A percentile compares a stretch with the other conserved stretches of the same genome.
phyloP scores from a whole-genome alignment of 1,140 invertebrate genomes.

The Drosophila mayri region DNA sequence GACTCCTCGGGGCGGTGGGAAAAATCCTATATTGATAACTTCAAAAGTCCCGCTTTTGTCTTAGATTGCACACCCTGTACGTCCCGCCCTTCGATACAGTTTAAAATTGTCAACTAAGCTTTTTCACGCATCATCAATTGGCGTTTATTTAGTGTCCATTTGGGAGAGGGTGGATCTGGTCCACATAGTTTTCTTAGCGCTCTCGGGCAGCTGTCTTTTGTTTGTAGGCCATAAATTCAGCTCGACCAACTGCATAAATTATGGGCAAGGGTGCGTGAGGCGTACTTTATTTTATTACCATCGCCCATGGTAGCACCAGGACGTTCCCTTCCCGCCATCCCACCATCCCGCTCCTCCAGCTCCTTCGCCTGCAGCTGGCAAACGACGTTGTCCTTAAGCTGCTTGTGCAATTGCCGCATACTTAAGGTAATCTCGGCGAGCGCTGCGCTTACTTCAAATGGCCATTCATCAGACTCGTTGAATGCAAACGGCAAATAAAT shows the following conservation, averaged over 20 bases:
- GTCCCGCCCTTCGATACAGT: conserved; percentile 56
- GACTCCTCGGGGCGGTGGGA: conserved; percentile 23
- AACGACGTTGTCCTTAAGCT: conserved; percentile 59
- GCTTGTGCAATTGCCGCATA: conserved; percentile 82
- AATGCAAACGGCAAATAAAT: conserved; percentile 83
- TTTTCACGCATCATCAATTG: conserved; percentile 81
- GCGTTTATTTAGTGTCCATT: conserved; percentile 74
- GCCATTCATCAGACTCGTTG: conserved; percentile 81
- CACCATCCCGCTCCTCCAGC: not conserved
- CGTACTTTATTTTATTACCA: conserved; percentile 69
- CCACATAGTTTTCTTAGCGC: conserved; percentile 58
- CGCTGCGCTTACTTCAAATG: conserved; percentile 80
- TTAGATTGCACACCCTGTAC: conserved; percentile 3
- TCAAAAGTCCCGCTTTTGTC: conserved; percentile 22
- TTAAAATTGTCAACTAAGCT: conserved; percentile 79
- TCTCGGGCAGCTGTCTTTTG: conserved; percentile 69
- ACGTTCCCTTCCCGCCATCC: not conserved
- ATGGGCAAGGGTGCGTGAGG: conserved; percentile 67
- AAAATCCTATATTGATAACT: conserved; percentile 41
- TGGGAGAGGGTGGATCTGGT: conserved; percentile 36
- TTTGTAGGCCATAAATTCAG: conserved; percentile 78
- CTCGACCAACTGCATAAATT: conserved; percentile 68
- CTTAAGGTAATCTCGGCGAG: conserved; percentile 81
- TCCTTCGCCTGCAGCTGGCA: conserved; percentile 13
- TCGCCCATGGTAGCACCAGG: conserved; percentile 22